Evolutionary conservation across 2,797 vertebrate species (phyloP).

Genomic region (Selene dorsalis): DNA sequence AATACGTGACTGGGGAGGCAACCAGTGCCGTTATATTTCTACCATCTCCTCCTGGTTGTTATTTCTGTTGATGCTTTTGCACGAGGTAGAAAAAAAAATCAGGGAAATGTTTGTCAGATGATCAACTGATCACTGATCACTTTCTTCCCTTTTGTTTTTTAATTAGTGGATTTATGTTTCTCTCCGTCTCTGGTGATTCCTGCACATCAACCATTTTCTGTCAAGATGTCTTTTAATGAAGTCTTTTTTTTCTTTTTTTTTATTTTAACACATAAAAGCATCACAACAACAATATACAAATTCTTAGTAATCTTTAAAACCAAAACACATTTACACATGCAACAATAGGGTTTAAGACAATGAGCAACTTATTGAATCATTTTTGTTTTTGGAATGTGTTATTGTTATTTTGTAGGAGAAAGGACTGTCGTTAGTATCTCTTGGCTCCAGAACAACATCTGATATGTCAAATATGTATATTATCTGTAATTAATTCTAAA

Average conservation of each 20-base stretch:
- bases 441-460: constrained; percentile 72
- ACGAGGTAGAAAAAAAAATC: constrained; percentile 27
- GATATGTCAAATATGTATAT: constrained; percentile 73
- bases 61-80: constrained; percentile 66
- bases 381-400: constrained; percentile 82
- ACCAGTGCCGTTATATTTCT: constrained; percentile 71
- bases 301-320: constrained; percentile 90
- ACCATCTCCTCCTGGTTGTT: constrained; percentile 64
- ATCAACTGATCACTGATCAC: constrained; percentile 69
- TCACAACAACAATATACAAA: constrained; percentile 95
- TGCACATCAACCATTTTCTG: constrained; percentile 69
- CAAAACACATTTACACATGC: constrained; percentile 95
- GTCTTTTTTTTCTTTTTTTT: constrained; percentile 86
- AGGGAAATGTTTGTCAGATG: constrained; percentile 55
- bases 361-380: constrained; percentile 86
- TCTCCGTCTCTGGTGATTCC: constrained; percentile 39
- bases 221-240: constrained; percentile 75
- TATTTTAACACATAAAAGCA: constrained; percentile 93
- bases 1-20: constrained; percentile 84
- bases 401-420: constrained; percentile 64
- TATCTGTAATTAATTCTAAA: constrained; percentile 71
- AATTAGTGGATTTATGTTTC: constrained; percentile 2
- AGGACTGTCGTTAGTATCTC: constrained; percentile 35
- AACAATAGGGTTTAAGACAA: constrained; percentile 93
- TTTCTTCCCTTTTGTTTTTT: constrained; percentile 5